Evolutionary conservation across 2,888 invertebrate species (phyloP).

Genomic region (Acheta domesticus): DNA sequence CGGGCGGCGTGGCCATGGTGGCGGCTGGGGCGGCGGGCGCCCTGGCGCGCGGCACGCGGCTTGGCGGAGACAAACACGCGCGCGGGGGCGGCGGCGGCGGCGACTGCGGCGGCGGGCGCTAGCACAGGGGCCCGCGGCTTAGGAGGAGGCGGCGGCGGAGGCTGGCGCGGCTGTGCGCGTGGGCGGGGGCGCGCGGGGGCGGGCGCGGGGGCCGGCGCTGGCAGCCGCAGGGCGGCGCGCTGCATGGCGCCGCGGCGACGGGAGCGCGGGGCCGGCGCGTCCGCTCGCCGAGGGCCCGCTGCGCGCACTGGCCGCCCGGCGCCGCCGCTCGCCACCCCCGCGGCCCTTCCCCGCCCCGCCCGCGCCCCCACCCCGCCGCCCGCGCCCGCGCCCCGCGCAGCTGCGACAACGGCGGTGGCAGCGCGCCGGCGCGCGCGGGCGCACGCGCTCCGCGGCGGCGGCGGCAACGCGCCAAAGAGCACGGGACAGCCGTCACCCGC

Average conservation of each 20-base stretch:
- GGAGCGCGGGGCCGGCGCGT: slow-evolving; percentile 24
- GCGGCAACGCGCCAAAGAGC: no score
- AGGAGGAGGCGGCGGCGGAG: neutral
- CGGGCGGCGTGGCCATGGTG: slow-evolving; percentile 78
- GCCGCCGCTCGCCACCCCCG: slow-evolving; percentile 5
- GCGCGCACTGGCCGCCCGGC: slow-evolving; percentile 4
- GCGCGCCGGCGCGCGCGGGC: no score
- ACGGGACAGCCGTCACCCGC: no score
- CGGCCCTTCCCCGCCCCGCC: neutral
- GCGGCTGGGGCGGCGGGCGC: neutral
- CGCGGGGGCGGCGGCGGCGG: slow-evolving; percentile 20
- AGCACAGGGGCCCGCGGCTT: slow-evolving; percentile 12
- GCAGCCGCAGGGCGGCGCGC: slow-evolving; percentile 21
- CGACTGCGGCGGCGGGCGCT: neutral
- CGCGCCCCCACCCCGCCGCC: neutral
- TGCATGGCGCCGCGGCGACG: slow-evolving; percentile 22
- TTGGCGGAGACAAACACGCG: slow-evolving; percentile 5
- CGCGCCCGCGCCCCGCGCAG: neutral
- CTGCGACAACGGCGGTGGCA: neutral
- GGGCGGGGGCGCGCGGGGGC: slow-evolving; percentile 5
- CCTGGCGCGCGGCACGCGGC: neutral
- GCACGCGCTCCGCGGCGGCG: no score
- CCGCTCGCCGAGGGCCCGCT: slow-evolving; percentile 21
- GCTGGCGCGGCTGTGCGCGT: slow-evolving; percentile 20
- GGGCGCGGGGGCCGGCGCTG: slow-evolving; percentile 12